These are phyloP conservation scores for Palaemon carinicauda DNA, from an alignment of 1,140 invertebrate species.

Conservation along the genomic window DNA sequence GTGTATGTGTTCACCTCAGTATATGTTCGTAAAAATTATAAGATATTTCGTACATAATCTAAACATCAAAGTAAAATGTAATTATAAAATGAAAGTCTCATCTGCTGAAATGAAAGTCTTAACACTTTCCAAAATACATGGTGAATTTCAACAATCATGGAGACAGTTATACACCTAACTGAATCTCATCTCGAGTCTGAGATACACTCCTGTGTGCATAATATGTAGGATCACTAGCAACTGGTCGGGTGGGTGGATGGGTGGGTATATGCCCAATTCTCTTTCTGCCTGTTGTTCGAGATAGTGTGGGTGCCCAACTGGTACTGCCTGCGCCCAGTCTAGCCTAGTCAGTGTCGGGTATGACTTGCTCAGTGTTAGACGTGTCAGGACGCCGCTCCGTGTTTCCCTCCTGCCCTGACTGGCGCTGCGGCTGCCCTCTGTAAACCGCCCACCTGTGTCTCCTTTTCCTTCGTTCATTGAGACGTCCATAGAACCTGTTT, in stretches of 20 bases:
- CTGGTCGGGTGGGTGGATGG: not conserved
- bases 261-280: not conserved
- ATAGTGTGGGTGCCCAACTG: not conserved
- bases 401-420: not conserved
- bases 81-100: too few species aligned
- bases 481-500: not conserved
- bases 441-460: too few species aligned
- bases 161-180: too few species aligned
- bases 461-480: not conserved
- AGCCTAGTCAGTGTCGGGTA: conserved; percentile 15
- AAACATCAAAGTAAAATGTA: too few species aligned
- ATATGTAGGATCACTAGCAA: too few species aligned
- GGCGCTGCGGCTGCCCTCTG: not conserved
- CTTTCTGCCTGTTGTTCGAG: not conserved
- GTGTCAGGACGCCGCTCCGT: not conserved
- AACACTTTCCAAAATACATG: too few species aligned
- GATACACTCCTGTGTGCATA: too few species aligned
- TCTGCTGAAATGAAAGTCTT: too few species aligned
- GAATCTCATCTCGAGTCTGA: too few species aligned
- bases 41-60: not conserved
- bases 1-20: not conserved
- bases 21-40: not conserved
- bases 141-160: too few species aligned
- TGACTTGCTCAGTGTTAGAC: conserved; percentile 20
- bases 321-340: not conserved